These are phyloP conservation scores for Stenodema calcarata DNA, from an alignment of 2,888 invertebrate species.

Conservation along the genomic window DNA sequence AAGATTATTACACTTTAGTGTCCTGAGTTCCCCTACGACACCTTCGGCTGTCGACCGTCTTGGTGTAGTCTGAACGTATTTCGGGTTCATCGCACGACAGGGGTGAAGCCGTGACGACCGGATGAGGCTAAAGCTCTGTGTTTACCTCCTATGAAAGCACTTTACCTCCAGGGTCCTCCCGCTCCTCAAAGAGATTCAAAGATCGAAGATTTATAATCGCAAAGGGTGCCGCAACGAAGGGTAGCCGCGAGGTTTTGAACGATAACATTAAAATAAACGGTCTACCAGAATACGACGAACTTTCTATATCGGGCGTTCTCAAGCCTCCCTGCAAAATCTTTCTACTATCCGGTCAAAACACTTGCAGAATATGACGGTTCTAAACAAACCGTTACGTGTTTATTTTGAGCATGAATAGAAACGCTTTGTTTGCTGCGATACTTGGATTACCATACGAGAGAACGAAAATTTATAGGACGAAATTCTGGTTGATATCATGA, in stretches of 20 bases:
- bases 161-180: neutral
- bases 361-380: neutral
- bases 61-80: neutral
- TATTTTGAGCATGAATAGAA: neutral
- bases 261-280: neutral
- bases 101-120: neutral
- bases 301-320: neutral
- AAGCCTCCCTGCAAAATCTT: neutral
- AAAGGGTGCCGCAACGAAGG: neutral
- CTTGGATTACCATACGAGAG: no score
- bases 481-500: no score
- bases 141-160: slow-evolving; percentile 6
- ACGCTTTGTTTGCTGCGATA: no score
- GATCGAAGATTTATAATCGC: neutral
- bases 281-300: neutral
- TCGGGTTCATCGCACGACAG: neutral
- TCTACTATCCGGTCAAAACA: neutral
- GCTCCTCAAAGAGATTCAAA: neutral
- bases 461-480: no score
- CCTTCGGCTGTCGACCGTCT: neutral
- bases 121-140: slow-evolving; percentile 1
- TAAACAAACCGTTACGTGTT: neutral
- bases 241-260: neutral
- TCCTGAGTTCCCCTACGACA: neutral
- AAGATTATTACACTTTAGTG: neutral